Conservation (phyloP, 2,113 vertebrate genomes). For the Siniperca chuatsi region DNA sequence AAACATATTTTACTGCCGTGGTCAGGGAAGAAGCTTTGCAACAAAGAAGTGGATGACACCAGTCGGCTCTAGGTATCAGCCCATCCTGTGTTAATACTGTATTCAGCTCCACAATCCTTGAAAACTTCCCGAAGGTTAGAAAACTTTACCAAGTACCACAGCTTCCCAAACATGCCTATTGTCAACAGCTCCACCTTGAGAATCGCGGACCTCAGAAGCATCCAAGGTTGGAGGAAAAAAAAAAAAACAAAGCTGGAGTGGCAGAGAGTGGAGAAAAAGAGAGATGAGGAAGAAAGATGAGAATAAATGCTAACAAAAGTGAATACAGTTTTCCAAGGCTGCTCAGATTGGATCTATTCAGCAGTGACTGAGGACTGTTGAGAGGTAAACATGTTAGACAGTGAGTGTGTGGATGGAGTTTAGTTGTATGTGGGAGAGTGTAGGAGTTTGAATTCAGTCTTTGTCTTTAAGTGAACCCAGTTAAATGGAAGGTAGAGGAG, state of each 20-base stretch:
- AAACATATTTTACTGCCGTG: not conserved
- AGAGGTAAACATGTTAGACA: constrained; percentile 56
- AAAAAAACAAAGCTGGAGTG: constrained; percentile 27
- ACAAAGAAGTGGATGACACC: constrained; percentile 18
- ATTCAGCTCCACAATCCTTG: constrained; percentile 59
- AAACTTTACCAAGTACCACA: constrained; percentile 54
- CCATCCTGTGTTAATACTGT: not conserved
- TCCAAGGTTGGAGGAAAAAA: constrained; percentile 63
- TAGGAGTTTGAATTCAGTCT: constrained; percentile 55
- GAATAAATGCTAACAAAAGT: constrained; percentile 54
- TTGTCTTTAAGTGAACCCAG: constrained; percentile 56
- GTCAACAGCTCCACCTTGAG: constrained; percentile 46
- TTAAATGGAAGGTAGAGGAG: constrained; percentile 45
- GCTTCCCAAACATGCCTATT: constrained; percentile 48
- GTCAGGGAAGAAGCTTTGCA: not conserved
- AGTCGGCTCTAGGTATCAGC: not conserved
- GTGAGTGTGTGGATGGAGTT: constrained; percentile 8
- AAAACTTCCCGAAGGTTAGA: constrained; percentile 60
- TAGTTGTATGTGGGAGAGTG: constrained; percentile 10
- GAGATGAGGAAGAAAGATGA: constrained; percentile 31
- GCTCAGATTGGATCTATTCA: constrained; percentile 72
- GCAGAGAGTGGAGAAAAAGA: constrained; percentile 32
- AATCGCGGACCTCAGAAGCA: constrained; percentile 38
- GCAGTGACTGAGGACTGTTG: constrained; percentile 42
- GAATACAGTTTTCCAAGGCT: constrained; percentile 74